These are phyloP conservation scores for Oscheius sp. DNA, from an alignment of 2,888 invertebrate species.

Conservation along the genomic window DNA sequence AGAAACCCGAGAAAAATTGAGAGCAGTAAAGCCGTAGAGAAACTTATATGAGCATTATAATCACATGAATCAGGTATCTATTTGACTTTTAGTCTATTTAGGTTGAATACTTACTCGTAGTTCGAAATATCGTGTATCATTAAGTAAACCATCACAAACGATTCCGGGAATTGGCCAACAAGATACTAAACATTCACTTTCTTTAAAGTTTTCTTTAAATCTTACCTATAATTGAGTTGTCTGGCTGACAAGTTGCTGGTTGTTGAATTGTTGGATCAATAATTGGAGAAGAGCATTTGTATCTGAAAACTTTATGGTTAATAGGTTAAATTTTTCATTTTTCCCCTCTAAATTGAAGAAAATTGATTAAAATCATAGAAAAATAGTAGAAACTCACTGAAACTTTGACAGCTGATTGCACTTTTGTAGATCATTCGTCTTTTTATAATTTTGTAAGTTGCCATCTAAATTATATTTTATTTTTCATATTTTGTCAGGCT, in stretches of 20 bases:
- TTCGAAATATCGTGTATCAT: constrained; percentile 36
- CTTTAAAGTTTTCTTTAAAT: neutral
- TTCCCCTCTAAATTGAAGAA: too few species aligned
- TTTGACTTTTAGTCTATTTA: neutral
- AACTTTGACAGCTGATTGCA: constrained; percentile 1
- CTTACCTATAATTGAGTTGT: constrained; percentile 56
- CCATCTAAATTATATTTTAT: neutral
- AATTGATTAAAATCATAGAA: too few species aligned
- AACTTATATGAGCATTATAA: constrained; percentile 40
- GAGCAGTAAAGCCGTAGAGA: constrained; percentile 79
- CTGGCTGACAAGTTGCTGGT: constrained; percentile 50
- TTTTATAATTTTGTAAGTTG: neutral
- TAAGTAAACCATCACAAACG: constrained; percentile 34
- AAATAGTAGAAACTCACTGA: neutral
- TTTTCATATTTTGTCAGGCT: neutral
- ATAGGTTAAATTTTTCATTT: neutral
- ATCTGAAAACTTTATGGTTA: constrained; percentile 43
- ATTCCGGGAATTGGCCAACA: constrained; percentile 34
- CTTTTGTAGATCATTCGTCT: neutral
- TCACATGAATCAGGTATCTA: constrained; percentile 50
- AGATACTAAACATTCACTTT: neutral
- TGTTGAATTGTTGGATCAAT: constrained; percentile 51
- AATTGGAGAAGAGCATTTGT: constrained; percentile 36
- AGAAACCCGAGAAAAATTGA: constrained; percentile 98
- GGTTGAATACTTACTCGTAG: constrained; percentile 27